These are phyloP conservation scores for Margarornis squamiger DNA, from an alignment of 2,797 vertebrate genomes.

Conservation along the genomic window DNA sequence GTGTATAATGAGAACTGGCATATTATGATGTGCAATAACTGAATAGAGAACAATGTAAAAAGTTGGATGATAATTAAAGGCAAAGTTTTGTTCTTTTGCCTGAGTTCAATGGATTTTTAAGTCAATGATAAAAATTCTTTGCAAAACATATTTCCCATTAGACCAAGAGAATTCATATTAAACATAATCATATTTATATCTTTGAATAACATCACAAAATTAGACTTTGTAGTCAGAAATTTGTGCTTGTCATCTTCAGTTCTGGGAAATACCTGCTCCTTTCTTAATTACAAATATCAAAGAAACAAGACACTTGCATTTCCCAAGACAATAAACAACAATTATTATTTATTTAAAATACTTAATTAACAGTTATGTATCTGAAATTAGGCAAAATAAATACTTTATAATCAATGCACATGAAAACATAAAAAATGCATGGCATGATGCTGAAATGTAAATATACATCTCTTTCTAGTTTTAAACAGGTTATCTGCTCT, in stretches of 20 bases:
- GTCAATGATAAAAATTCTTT: background rate
- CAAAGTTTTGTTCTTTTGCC: background rate
- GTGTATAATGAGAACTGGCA: conserved; percentile 8
- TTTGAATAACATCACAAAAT: background rate
- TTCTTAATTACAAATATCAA: conserved; percentile 2
- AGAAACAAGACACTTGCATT: background rate
- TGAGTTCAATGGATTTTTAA: background rate
- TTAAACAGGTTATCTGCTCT: background rate
- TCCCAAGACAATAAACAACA: background rate
- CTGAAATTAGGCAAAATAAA: background rate
- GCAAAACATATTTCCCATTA: background rate
- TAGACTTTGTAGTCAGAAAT: background rate
- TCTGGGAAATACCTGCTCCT: conserved; percentile 4
- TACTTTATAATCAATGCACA: background rate
- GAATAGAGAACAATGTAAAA: conserved; percentile 17
- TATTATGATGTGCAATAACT: conserved; percentile 41
- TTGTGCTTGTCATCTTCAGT: background rate
- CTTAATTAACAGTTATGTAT: background rate
- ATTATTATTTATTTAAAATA: background rate
- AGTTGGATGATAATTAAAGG: conserved; percentile 39
- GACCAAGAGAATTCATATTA: background rate
- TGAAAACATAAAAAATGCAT: background rate
- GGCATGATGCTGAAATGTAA: background rate
- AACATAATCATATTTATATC: background rate
- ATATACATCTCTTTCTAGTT: background rate